These are phyloP conservation scores for Montifringilla adamsi DNA, from an alignment of 2,113 vertebrate species.

Conservation along the genomic window DNA sequence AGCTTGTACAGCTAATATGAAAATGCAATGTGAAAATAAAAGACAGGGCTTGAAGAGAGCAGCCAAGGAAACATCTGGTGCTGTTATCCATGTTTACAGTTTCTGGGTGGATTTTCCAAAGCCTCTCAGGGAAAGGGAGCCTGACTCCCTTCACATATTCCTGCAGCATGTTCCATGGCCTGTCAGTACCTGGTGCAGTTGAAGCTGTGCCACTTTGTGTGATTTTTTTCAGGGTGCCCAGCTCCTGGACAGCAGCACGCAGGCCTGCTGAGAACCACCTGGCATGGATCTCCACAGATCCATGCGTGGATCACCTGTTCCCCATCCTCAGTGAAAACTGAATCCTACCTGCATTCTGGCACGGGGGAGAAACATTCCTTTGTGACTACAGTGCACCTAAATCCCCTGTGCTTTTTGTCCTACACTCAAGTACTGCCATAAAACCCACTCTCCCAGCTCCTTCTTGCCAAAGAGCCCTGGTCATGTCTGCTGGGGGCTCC, in stretches of 20 bases:
- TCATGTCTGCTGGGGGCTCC: background rate
- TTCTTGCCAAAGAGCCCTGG: background rate
- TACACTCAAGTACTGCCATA: background rate
- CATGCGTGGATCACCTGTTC: rapidly evolving
- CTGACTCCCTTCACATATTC: background rate
- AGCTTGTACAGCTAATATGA: background rate
- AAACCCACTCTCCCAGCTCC: background rate
- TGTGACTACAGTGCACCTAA: background rate
- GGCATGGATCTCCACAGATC: background rate
- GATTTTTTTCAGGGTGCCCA: background rate
- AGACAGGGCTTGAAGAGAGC: background rate
- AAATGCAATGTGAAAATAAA: background rate
- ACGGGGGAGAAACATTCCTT: background rate
- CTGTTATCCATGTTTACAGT: background rate
- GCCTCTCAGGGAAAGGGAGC: background rate
- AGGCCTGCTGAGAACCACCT: background rate
- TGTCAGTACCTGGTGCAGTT: background rate
- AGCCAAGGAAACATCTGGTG: background rate
- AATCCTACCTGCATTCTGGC: background rate
- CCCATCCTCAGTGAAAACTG: background rate
- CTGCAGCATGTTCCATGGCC: background rate
- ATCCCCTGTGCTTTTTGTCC: background rate
- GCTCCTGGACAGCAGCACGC: background rate
- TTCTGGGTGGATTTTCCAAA: background rate
- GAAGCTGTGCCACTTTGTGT: background rate